Evolutionary conservation across 2,888 invertebrate species (phyloP).

Genomic region (Romanomermis culicivorax): DNA sequence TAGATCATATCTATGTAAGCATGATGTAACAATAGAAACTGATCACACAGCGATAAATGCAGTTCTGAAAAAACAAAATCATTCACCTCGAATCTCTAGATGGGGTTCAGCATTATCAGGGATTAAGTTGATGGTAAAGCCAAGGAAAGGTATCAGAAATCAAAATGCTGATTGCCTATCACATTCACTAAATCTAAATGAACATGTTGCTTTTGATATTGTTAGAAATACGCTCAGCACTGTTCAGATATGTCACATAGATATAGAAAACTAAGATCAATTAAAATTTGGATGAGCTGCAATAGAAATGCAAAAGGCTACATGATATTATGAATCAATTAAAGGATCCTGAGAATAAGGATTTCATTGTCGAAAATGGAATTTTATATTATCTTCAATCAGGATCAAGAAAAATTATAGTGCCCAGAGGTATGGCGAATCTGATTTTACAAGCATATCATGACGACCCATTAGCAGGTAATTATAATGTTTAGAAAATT

Average conservation of each 20-base stretch:
- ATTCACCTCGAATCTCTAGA: slow-evolving; percentile 30
- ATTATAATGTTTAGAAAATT: not conserved
- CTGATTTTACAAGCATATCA: not conserved
- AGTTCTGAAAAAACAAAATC: slow-evolving; percentile 30
- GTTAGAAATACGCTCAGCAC: not conserved
- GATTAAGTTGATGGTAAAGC: too few relatives aligned
- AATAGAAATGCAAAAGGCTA: too few relatives aligned
- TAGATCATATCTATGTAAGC: slow-evolving; percentile 29
- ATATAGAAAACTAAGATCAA: too few relatives aligned
- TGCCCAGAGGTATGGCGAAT: not conserved
- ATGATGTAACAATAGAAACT: slow-evolving; percentile 24
- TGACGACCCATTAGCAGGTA: not conserved
- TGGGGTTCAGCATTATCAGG: slow-evolving; percentile 31
- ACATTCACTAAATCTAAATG: slow-evolving; percentile 15
- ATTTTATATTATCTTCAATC: not conserved
- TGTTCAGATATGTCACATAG: too few relatives aligned
- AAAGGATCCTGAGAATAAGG: not conserved
- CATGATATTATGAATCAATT: too few relatives aligned
- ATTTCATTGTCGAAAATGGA: not conserved
- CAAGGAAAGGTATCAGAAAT: slow-evolving; percentile 15
- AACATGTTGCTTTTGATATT: not conserved
- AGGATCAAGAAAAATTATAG: not conserved
- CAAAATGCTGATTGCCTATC: slow-evolving; percentile 29
- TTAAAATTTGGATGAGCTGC: too few relatives aligned
- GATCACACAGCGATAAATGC: slow-evolving; percentile 34